Evolutionary conservation across 2,113 vertebrate species (phyloP).

Genomic region (Alectura lathami): DNA sequence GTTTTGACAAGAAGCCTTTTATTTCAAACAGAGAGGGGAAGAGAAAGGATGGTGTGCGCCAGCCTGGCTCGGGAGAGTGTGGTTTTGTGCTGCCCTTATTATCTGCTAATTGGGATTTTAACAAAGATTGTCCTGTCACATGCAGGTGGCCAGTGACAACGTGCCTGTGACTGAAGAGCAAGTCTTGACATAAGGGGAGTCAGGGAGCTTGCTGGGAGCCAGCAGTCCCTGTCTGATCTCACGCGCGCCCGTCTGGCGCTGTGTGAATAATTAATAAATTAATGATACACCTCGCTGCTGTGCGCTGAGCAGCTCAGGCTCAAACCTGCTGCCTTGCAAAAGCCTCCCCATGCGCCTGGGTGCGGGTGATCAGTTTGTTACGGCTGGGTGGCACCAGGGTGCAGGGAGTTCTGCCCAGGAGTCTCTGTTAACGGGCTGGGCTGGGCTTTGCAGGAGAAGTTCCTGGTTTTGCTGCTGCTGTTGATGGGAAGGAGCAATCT

Average conservation of each 20-base stretch:
- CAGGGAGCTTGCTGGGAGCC: background rate
- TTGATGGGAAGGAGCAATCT: background rate
- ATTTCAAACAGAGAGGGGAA: background rate
- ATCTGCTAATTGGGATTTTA: constrained; percentile 49
- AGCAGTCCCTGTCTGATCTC: background rate
- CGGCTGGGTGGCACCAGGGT: background rate
- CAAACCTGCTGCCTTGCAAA: background rate
- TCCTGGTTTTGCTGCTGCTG: background rate
- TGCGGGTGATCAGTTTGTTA: rapidly evolving
- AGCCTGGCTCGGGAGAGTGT: background rate
- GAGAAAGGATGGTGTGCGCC: background rate
- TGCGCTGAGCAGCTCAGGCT: background rate
- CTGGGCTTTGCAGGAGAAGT: background rate
- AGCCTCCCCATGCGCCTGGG: background rate
- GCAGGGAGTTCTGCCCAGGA: background rate
- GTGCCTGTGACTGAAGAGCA: background rate
- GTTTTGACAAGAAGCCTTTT: background rate
- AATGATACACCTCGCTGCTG: background rate
- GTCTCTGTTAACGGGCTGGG: background rate
- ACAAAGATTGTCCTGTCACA: background rate
- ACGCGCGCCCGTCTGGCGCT: background rate
- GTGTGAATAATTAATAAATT: constrained; percentile 57
- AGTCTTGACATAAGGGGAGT: background rate
- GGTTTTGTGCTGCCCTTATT: background rate
- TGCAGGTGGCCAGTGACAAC: constrained; percentile 24